Evolutionary conservation across 2,888 invertebrate genomes (phyloP), one percentile per base, ranked within the genome.

Genomic region (Platypus cylindrus): DNA sequence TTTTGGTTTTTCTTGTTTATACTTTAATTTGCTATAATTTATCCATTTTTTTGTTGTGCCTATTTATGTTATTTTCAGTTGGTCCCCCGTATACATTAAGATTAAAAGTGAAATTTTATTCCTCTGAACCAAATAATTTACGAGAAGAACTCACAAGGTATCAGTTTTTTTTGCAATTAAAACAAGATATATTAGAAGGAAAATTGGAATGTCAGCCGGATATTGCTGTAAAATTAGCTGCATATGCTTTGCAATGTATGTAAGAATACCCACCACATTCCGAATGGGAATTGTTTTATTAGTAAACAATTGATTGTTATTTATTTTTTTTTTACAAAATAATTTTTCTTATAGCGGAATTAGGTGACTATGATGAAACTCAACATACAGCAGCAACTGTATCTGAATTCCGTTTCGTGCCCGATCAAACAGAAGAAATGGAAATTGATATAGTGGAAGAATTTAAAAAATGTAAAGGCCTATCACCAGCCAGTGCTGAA

Each of bases 111-210:
- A 98, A 98, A 65, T 98, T 98, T 66, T 98, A 97, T 65, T 93
- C 97, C 2, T 94, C 94, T 1, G 98, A 98, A 60, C 98, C 98
- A 5, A 94, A 89, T 57, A 87, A 89, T 52, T 67, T 99, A 40
- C 75, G 93, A 38, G 98, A 99, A 65, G 98, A 99, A 65, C 66
- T 97, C 45, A 98, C 97, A 3, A 75, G 97, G 59, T 98, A 98
- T 64, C 91, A 95, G 61, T 97, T 97, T 64, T 97, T 97, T 62
- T 71, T 97, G 42, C 97, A 98, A 71, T 63, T 99, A 36, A 98
- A 98, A 59, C 84, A 84, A 56, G 98, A 98, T 64, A 78, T 99
- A 40, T 66, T 93, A 28, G 82, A 83, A 51, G 97, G 94, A 32
- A 79, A 79, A 55, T 67, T 99, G 36, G 85, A 87, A 54, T 91